Percentiles rank a stretch among this genome's conserved stretches.
Conservation (phyloP, 2,797 vertebrate genomes). For the Cirrhinus molitorella region DNA sequence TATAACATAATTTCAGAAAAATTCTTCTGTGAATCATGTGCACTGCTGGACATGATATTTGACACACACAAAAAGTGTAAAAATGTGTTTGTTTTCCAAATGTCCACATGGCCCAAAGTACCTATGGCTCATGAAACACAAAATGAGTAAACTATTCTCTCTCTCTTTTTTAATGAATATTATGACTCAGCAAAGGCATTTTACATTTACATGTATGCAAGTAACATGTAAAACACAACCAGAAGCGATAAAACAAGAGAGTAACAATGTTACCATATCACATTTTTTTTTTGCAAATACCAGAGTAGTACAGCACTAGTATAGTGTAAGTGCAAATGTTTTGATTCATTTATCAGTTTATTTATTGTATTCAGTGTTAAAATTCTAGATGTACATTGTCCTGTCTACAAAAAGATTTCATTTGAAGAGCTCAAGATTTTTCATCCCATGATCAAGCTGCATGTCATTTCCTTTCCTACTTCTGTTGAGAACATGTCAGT, state of each 20-base stretch:
- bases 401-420: neutral
- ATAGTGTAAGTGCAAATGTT: no score
- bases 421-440: neutral
- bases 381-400: neutral
- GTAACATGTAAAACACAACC: neutral
- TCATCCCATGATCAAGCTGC: neutral
- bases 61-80: neutral
- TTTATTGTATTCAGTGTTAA: neutral
- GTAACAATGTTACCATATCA: neutral
- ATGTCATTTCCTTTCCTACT: neutral
- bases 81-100: neutral
- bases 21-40: neutral
- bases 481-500: neutral
- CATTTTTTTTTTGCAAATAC: neutral
- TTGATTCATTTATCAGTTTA: neutral
- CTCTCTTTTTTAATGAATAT: neutral
- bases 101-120: neutral
- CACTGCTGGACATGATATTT: neutral
- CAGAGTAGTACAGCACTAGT: no score
- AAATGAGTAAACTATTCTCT: neutral
- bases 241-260: neutral
- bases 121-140: neutral
- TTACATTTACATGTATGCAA: neutral
- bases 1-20: neutral
- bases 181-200: neutral